These are phyloP conservation scores for Mastomys natalensis DNA, from an alignment of 2,113 vertebrate genomes.

Conservation along the genomic window DNA sequence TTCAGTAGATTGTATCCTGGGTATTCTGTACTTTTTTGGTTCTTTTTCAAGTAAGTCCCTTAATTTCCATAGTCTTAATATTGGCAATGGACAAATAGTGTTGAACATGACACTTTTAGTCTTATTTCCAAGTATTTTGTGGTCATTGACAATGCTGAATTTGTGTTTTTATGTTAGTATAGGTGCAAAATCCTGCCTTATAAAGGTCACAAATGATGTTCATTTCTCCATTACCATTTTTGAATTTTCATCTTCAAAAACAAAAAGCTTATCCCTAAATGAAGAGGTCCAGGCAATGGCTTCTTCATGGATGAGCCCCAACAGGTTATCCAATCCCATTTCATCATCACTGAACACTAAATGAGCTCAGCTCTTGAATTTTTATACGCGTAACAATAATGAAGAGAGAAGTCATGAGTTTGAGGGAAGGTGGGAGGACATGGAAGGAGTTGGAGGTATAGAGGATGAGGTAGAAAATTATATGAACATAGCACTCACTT, in stretches of 20 bases:
- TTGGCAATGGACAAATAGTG: not conserved
- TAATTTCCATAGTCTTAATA: not conserved
- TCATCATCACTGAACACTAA: not conserved
- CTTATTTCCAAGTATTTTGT: slow-evolving; percentile 37
- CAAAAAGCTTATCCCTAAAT: not conserved
- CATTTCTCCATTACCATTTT: not conserved
- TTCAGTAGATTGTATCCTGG: no score
- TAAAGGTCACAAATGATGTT: not conserved
- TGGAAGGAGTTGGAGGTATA: not conserved
- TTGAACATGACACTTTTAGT: not conserved
- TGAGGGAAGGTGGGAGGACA: not conserved
- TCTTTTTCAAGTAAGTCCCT: not conserved
- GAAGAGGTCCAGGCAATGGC: not conserved
- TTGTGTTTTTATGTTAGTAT: not conserved
- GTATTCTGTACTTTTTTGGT: no score
- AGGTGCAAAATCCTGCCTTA: not conserved
- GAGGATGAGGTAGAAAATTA: not conserved
- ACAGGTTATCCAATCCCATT: not conserved
- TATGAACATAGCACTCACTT: not conserved
- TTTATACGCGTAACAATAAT: not conserved
- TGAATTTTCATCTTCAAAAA: slow-evolving; percentile 7
- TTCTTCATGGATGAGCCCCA: not conserved
- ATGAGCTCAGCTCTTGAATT: not conserved
- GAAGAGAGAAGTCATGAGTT: not conserved
- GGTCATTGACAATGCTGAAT: not conserved